Evolutionary conservation across 2,797 vertebrate species (phyloP).

Genomic region (Karalla daura): DNA sequence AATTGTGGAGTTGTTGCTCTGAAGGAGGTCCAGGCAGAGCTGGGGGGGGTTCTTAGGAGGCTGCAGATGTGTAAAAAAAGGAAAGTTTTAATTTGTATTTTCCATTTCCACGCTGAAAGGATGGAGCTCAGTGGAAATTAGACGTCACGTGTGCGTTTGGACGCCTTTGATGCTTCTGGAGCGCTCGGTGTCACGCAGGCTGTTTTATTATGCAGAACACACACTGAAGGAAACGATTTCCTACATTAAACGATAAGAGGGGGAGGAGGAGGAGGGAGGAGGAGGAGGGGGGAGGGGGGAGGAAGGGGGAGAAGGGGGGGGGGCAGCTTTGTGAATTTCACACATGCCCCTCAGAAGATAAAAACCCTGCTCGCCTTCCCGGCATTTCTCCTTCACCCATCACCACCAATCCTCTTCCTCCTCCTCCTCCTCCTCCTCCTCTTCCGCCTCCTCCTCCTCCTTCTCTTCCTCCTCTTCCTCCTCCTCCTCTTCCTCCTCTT

Average conservation of each 20-base stretch:
- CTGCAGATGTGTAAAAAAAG: background rate
- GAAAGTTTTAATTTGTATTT: slow-evolving; percentile 23
- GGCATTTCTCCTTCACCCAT: slow-evolving; percentile 47
- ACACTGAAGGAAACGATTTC: background rate
- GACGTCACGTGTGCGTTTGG: slow-evolving; percentile 16
- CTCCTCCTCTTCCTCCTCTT: no score
- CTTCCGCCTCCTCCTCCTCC: background rate
- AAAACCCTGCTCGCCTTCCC: no score
- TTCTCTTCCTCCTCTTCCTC: slow-evolving; percentile 11
- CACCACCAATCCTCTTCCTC: slow-evolving; percentile 30
- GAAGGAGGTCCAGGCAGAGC: no score
- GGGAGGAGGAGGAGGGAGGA: no score
- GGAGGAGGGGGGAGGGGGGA: no score
- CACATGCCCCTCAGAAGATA: slow-evolving; percentile 36
- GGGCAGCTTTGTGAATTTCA: slow-evolving; percentile 9
- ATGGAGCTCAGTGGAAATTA: slow-evolving; percentile 13
- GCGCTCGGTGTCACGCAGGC: slow-evolving; percentile 1
- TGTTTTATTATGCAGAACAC: background rate
- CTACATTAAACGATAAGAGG: background rate
- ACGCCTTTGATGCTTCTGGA: slow-evolving; percentile 20
- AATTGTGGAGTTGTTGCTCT: no score
- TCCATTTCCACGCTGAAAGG: slow-evolving; percentile 26
- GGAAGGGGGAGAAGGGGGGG: no score
- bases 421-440: background rate
- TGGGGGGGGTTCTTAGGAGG: no score